Evolutionary conservation across 1,140 invertebrate species (phyloP).

Genomic region (Mycetomoellerius zeteki): DNA sequence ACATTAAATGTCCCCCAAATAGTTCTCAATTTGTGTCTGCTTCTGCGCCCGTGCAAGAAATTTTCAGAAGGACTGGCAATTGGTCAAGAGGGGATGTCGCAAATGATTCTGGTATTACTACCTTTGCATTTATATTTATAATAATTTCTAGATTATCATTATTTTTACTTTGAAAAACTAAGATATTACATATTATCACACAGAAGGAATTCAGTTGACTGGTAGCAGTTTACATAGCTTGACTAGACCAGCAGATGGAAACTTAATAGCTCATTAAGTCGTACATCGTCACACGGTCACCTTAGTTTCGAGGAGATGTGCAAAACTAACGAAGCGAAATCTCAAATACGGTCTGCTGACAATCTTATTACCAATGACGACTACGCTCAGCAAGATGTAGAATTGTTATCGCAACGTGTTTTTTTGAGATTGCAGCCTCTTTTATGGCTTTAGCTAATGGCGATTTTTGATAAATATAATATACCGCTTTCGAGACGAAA

Average conservation of each 20-base stretch:
- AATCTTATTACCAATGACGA: conserved; percentile 67
- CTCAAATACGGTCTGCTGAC: conserved; percentile 78
- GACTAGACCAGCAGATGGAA: conserved; percentile 79
- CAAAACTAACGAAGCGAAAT: conserved; percentile 82
- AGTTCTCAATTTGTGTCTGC: conserved; percentile 60
- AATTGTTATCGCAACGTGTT: conserved; percentile 88
- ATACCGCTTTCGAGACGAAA: conserved; percentile 93
- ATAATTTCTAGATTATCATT: not conserved
- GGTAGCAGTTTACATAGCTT: conserved; percentile 87
- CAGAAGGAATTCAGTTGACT: conserved; percentile 93
- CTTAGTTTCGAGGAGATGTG: conserved; percentile 87
- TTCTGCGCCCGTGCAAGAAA: conserved; percentile 84
- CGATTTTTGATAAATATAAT: conserved; percentile 92
- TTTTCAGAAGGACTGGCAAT: conserved; percentile 85
- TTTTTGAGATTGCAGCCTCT: conserved; percentile 90
- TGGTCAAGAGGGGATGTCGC: conserved; percentile 86
- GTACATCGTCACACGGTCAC: conserved; percentile 85
- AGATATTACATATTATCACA: conserved; percentile 75
- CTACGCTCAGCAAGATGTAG: conserved; percentile 87
- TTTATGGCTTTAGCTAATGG: conserved; percentile 93
- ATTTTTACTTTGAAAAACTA: not conserved
- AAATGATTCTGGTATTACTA: conserved; percentile 84
- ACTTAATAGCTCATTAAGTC: conserved; percentile 83
- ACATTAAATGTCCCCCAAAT: conserved; percentile 87
- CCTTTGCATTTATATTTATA: not conserved